Evolutionary conservation across 1,140 invertebrate species (phyloP).

Genomic region (Drosophila lini): DNA sequence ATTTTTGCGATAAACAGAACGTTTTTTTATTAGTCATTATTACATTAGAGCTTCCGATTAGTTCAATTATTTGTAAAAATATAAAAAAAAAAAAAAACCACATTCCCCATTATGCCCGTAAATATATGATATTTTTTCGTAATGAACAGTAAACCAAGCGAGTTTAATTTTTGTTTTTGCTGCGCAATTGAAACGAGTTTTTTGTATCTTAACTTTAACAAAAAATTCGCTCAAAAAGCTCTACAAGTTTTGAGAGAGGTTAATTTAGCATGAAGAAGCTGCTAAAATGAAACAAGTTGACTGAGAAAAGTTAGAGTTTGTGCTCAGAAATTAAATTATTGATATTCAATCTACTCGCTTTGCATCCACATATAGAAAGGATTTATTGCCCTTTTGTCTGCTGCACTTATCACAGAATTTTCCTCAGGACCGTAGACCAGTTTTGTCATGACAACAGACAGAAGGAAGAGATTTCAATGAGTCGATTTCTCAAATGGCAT

Average conservation of each 20-base stretch:
- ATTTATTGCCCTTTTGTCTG: slow-evolving; percentile 30
- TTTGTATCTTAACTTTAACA: slow-evolving; percentile 13
- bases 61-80: neutral
- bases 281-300: neutral
- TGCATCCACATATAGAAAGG: neutral
- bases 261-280: slow-evolving; percentile 16
- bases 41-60: neutral
- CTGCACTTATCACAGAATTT: slow-evolving; percentile 14
- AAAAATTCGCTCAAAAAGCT: slow-evolving; percentile 41
- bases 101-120: neutral
- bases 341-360: neutral
- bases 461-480: slow-evolving; percentile 33
- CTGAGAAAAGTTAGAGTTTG: neutral
- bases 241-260: slow-evolving; percentile 1
- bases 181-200: slow-evolving; percentile 68
- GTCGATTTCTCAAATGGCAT: slow-evolving; percentile 63
- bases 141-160: slow-evolving; percentile 1
- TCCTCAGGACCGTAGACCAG: slow-evolving; percentile 2
- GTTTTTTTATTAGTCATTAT: neutral
- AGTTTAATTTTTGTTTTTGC: slow-evolving; percentile 30
- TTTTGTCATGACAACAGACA: slow-evolving; percentile 64
- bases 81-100: no score
- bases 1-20: neutral
- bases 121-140: neutral
- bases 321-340: neutral